Evolutionary conservation across 2,113 vertebrate species (phyloP), one percentile per base, ranked within the genome.

Genomic region (Tachysurus vachellii): DNA sequence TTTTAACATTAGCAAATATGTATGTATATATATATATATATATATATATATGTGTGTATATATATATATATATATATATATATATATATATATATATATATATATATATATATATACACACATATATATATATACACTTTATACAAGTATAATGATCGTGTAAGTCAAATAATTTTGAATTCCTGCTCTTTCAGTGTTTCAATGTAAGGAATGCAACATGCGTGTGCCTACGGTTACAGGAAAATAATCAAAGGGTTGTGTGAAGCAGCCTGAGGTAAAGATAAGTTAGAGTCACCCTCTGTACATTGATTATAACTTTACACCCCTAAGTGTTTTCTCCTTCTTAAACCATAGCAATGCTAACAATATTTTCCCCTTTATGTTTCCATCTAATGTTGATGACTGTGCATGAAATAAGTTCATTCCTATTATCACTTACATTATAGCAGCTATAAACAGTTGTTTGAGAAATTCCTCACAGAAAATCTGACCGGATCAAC

Each of bases 121-220:
- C n/a, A n/a, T n/a, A n/a, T n/a, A n/a, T n/a, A n/a, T n/a, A 80
- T 68, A 44, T 36, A 36, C 36, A 70, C 36, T 88, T 61, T 44
- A 80, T 31, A 80, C 36, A 36, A 36, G 36, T 36, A 36, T 36
- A 36, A 36, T 36, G 36, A 28, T 28, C 1, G 3, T 4, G 59
- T 61, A 1, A 0, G 56, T 19, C 57, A 59, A 59, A 59, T 2
- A 1, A 21, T 59, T 62, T 62, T 62, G 59, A 62, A 26, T 21
- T 26, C 61, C 23, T 62, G 19, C 5, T 5, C 0, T 59, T 59
- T 62, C 26, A 64, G 64, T 28, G 68, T 71, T 19, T 10, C 9
- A 19, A 19, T 17, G 31, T 71, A 36, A 70, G 7, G 16, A 17
- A 70, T 17, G 7, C 28, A 70, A 36, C 28, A 68, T 31, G 1